These are phyloP conservation scores for Todus mexicanus DNA, from an alignment of 2,797 vertebrate species.

Conservation along the genomic window DNA sequence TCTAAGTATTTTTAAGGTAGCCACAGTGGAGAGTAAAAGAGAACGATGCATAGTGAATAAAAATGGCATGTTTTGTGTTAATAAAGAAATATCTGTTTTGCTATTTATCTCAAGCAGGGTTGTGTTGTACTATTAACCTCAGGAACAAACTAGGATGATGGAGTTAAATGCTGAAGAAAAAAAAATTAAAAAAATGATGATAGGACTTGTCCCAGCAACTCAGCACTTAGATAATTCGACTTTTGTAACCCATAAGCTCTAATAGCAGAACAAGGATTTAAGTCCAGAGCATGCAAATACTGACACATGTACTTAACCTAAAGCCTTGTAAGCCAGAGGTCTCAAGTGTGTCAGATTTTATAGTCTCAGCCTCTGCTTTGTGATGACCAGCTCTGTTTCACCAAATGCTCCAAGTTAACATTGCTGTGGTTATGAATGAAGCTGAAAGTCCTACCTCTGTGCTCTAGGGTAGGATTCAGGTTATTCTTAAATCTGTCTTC, in stretches of 20 bases:
- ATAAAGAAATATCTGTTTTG: neutral
- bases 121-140: neutral
- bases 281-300: neutral
- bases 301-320: neutral
- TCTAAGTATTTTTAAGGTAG: neutral
- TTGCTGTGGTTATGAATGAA: neutral
- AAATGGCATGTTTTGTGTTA: neutral
- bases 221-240: neutral
- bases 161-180: neutral
- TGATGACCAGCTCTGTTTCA: slow-evolving; percentile 10
- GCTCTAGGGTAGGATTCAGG: neutral
- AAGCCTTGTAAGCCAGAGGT: neutral
- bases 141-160: neutral
- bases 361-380: neutral
- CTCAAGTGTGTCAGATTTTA: neutral
- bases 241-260: neutral
- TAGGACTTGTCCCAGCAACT: neutral
- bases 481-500: neutral
- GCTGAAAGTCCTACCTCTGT: neutral
- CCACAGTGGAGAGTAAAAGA: neutral
- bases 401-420: neutral
- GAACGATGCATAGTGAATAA: neutral
- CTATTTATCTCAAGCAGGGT: neutral
- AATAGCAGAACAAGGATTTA: neutral
- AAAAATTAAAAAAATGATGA: neutral